Conservation (phyloP, 1,140 invertebrate genomes). For the Cecropterus lyciades region DNA sequence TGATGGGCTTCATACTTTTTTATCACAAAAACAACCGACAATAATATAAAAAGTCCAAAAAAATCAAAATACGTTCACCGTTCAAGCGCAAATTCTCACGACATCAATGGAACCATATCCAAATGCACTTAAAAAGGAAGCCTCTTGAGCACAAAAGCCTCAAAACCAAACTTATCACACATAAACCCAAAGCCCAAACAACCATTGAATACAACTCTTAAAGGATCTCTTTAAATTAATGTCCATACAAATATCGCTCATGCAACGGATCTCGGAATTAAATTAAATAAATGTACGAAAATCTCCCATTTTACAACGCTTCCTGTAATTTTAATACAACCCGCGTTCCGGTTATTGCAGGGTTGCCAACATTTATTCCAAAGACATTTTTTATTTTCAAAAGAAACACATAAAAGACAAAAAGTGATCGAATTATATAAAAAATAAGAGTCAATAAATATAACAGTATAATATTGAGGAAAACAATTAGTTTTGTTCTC, state of each 20-base stretch:
- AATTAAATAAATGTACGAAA: conserved; percentile 30
- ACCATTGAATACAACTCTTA: conserved; percentile 23
- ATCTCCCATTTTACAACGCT: conserved; percentile 25
- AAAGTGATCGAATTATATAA: too few relatives aligned
- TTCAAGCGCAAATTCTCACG: conserved; percentile 11
- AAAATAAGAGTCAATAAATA: too few relatives aligned
- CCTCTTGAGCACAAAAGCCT: conserved; percentile 12
- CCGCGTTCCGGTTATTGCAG: background rate
- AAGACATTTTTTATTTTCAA: too few relatives aligned
- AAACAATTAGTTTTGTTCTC: too few relatives aligned
- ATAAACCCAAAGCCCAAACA: conserved; percentile 23
- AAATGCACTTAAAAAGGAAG: conserved; percentile 29
- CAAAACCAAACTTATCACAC: conserved; percentile 22
- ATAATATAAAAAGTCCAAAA: background rate
- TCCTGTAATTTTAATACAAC: conserved; percentile 33
- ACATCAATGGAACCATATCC: conserved; percentile 22
- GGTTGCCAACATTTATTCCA: too few relatives aligned
- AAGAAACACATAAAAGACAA: too few relatives aligned
- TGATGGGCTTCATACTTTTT: too few relatives aligned
- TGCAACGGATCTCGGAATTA: conserved; percentile 15
- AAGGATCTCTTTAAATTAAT: conserved; percentile 35
- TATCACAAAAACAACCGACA: background rate
- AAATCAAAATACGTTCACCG: background rate
- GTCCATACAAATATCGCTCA: conserved; percentile 25
- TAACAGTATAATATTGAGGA: too few relatives aligned